A percentile compares a stretch with the other conserved stretches of the same genome.
phyloP scores from a whole-genome alignment of 2,888 invertebrate genomes.

The Serripes groenlandicus region DNA sequence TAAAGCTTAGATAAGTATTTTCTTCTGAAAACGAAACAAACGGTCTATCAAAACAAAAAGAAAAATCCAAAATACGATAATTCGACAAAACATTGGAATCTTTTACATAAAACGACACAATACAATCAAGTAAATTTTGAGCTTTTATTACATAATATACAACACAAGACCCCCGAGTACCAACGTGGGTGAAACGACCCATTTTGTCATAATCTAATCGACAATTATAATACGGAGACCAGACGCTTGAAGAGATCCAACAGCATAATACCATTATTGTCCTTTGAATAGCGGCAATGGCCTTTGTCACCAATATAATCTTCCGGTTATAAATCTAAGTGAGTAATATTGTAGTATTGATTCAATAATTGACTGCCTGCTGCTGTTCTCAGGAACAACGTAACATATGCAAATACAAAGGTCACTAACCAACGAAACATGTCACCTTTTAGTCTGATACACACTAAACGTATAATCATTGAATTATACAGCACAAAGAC shows the following conservation, averaged over 20 bases:
- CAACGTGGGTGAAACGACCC: constrained; percentile 19
- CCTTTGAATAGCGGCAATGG: constrained; percentile 6
- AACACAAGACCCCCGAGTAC: constrained; percentile 11
- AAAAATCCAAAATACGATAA: constrained; percentile 9
- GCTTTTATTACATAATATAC: neutral
- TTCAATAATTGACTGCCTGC: constrained; percentile 20
- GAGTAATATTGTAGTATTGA: neutral
- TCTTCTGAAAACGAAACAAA: neutral
- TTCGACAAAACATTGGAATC: constrained; percentile 14
- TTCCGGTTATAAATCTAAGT: constrained; percentile 14
- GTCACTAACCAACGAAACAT: constrained; percentile 8
- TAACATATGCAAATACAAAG: constrained; percentile 31
- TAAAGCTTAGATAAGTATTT: too few relatives aligned
- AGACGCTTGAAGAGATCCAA: constrained; percentile 35
- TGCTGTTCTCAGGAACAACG: constrained; percentile 30
- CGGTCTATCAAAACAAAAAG: neutral
- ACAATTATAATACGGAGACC: constrained; percentile 29
- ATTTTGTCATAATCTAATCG: constrained; percentile 13
- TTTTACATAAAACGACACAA: too few relatives aligned
- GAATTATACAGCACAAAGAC: too few relatives aligned
- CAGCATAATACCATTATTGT: constrained; percentile 19
- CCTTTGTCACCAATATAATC: constrained; percentile 6
- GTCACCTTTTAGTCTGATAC: neutral
- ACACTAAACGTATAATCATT: too few relatives aligned
- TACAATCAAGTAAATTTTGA: neutral